Base-by-base conservation (phyloP, 2,113 vertebrate genomes). In the Etia nguti region DNA sequence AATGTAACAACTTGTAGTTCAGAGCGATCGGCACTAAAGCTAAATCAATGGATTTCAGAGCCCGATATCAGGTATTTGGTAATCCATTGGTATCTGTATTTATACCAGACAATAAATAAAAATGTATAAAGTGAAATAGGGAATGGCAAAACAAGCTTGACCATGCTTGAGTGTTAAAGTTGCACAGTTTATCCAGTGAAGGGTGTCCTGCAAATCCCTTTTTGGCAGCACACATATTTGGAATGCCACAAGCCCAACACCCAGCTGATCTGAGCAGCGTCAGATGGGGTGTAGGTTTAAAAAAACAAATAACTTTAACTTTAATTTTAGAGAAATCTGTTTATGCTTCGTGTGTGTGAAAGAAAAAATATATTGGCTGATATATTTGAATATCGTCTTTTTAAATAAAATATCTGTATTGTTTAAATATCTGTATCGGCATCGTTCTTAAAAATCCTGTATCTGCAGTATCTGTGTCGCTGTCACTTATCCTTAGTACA, bases 21-120 rank as follows among this genome's bases (percentile, higher is more conserved):
- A 26, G 13, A 22, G 0, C 0, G 5, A 73, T 16, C 22, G 6
- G 65, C 38, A 73, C 8, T 73, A 46, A 24, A 46, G 38, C 68
- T 43, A 43, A 24, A 73, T 22, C 15, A 26, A 46, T 73, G 22
- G 41, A 29, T 65, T 0, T 65, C 10, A 13, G 34, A 65, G 60
- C 20, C 34, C 4, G 34, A 18, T 75, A 75, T 75, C 0, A 75
- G 41, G 22, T 75, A 75, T 48, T 48, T 29, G 15, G 6, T 29
- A 46, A 48, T 73, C 15, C 5, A 75, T 75, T 5, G 41, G 41
- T 3, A 0, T 48, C 4, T 10, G 15, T 26, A 29, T 20, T 75
- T 5, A 7, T 8, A 75, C 18, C 4, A 20, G 2, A 10, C 16
- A 41, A 73, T 29, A 73, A 73, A 5, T 73, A 46, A 16, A 73